Evolutionary conservation across 2,797 vertebrate genomes (phyloP).

Genomic region (Enteromius argenteus): DNA sequence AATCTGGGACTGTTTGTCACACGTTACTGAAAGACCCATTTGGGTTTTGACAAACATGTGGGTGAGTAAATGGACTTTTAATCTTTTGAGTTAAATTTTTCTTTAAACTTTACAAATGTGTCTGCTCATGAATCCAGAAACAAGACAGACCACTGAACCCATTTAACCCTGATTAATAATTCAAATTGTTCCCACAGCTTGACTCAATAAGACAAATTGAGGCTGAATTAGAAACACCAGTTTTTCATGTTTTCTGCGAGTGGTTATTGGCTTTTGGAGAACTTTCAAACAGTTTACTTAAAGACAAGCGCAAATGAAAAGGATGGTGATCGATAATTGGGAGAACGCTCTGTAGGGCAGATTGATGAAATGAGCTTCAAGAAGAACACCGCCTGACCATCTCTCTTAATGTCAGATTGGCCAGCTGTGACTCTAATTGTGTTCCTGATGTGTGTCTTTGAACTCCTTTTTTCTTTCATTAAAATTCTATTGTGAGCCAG

Average conservation of each 20-base stretch:
- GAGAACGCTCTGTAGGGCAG: constrained; percentile 21
- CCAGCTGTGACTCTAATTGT: constrained; percentile 10
- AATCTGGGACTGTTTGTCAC: not conserved
- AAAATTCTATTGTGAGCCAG: not conserved
- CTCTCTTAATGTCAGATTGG: constrained; percentile 27
- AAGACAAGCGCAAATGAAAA: constrained; percentile 32
- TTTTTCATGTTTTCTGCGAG: constrained; percentile 37
- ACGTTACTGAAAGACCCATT: not conserved
- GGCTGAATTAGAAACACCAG: constrained; percentile 40
- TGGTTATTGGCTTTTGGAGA: constrained; percentile 40
- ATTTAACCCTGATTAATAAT: constrained; percentile 61
- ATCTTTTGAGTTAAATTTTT: not conserved
- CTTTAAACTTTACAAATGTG: constrained; percentile 46
- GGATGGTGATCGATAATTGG: constrained; percentile 40
- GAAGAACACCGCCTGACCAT: constrained; percentile 26
- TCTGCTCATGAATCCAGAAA: constrained; percentile 50
- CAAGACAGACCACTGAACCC: constrained; percentile 51
- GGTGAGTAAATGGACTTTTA: not conserved
- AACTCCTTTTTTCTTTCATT: constrained; percentile 5
- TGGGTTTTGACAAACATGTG: not conserved
- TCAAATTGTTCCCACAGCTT: constrained; percentile 33
- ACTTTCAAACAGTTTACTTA: constrained; percentile 40
- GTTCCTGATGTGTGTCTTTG: constrained; percentile 8
- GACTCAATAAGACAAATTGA: constrained; percentile 41
- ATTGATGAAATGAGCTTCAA: constrained; percentile 47